Conservation (phyloP, 2,888 invertebrate species). For the Temnothorax ravouxi region DNA sequence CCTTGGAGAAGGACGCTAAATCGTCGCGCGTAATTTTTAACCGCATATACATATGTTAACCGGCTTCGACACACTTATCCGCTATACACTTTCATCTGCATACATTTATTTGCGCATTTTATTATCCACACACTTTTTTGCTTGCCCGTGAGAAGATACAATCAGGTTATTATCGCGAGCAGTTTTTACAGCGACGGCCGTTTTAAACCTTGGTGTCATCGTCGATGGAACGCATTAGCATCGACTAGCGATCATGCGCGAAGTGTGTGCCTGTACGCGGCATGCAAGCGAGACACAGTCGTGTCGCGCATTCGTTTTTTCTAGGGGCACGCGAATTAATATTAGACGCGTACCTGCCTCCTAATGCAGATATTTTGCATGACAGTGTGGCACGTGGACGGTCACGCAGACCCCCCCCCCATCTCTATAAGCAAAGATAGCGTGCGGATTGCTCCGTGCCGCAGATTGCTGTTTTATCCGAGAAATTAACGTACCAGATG, state of each 20-base stretch:
- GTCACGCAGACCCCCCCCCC: background rate
- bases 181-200: background rate
- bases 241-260: slow-evolving; percentile 43
- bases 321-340: background rate
- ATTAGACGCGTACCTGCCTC: slow-evolving; percentile 3
- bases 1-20: background rate
- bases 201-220: slow-evolving; percentile 32
- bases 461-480: background rate
- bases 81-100: background rate
- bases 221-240: slow-evolving; percentile 36
- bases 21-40: background rate
- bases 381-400: slow-evolving; percentile 9
- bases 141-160: background rate
- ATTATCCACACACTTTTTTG: background rate
- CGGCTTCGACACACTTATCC: background rate
- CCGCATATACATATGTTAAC: background rate
- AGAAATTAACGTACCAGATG: slow-evolving; percentile 21
- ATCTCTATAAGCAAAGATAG: background rate
- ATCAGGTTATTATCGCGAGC: slow-evolving; percentile 27
- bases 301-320: slow-evolving; percentile 24
- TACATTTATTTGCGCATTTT: background rate
- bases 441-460: background rate
- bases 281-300: slow-evolving; percentile 3
- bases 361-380: slow-evolving; percentile 38
- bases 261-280: slow-evolving; percentile 28